phyloP scores from a whole-genome alignment of 2,113 vertebrate species.

The Budorcas taxicolor region DNA sequence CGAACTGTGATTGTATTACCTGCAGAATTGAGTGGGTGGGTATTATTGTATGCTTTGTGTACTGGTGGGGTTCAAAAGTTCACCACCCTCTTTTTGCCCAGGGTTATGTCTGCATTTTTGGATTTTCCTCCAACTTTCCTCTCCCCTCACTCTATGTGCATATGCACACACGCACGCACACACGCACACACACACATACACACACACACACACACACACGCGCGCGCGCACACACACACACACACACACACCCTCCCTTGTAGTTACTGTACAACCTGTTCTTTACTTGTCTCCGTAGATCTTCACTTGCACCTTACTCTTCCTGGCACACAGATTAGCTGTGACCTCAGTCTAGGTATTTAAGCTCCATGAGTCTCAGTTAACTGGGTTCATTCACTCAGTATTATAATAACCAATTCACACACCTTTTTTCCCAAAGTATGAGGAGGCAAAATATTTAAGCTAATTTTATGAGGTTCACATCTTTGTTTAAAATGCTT shows the following conservation, averaged over 20 bases:
- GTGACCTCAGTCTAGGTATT: neutral
- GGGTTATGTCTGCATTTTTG: neutral
- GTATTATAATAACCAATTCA: neutral
- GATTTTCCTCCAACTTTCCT: neutral
- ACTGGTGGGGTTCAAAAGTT: slow-evolving; percentile 60
- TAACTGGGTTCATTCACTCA: neutral
- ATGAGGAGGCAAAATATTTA: neutral
- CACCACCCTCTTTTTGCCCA: slow-evolving; percentile 28
- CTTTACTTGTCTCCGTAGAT: neutral
- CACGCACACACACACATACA: neutral
- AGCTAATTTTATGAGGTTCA: neutral
- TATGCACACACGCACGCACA: rapidly evolving
- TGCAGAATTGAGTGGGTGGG: neutral
- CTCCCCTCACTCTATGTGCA: neutral
- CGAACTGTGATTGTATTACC: slow-evolving; percentile 30
- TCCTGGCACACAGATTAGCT: neutral
- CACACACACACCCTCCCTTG: neutral
- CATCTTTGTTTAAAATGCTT: slow-evolving; percentile 35
- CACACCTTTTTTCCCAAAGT: neutral
- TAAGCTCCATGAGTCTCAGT: neutral
- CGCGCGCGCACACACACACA: too few species aligned
- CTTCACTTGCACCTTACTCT: neutral
- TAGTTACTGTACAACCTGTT: neutral
- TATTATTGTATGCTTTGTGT: neutral
- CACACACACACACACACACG: neutral